Evolutionary conservation across 2,797 vertebrate species (phyloP), one percentile per base, ranked within the genome.

Genomic region (Leptoclinus maculatus): DNA sequence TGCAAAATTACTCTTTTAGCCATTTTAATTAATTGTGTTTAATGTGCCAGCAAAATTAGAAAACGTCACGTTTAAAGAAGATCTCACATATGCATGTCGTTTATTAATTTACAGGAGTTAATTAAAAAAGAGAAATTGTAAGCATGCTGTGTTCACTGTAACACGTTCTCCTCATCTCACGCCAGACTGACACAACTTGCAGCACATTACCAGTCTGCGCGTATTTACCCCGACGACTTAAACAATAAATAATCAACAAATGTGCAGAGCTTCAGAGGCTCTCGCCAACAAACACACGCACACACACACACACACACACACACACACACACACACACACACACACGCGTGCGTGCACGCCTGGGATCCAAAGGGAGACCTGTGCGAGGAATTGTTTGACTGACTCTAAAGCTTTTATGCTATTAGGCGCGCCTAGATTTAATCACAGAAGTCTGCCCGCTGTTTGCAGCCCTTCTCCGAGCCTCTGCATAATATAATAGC

Each of bases 351-450:
- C 76, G 51, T 66, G 12, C 79, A 51, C 73, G 49, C 57, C 25
- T 78, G 36, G 58, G 68, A 65, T 68, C 74, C 85, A 82, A 83
- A 78, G 63, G 65, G 64, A 89, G 80, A 71, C 78, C 71, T 80
- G 84, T 65, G 80, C 74, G 78, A 71, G 69, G 80, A 77, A 83
- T 43, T 72, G 79, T 83, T 87, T 76, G 88, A 89, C 76, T 79
- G 83, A 82, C 82, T 90, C 71, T 82, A 51, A 87, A 87, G 87
- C 86, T 86, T 88, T 91, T 85, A 83, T 82, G 78, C 76, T 74
- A 87, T 91, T 87, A 90, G 88, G 67, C 83, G 72, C 80, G 82
- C 71, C 78, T 78, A 89, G 89, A 91, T 93, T 81, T 89, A 89
- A 91, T 90, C 84, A 89, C 84, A 87, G 78, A 47, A 83, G 87